A percentile compares a stretch with the other conserved stretches of the same genome.
Conservation (phyloP, 2,113 vertebrate genomes). For the Labeo rohita region DNA sequence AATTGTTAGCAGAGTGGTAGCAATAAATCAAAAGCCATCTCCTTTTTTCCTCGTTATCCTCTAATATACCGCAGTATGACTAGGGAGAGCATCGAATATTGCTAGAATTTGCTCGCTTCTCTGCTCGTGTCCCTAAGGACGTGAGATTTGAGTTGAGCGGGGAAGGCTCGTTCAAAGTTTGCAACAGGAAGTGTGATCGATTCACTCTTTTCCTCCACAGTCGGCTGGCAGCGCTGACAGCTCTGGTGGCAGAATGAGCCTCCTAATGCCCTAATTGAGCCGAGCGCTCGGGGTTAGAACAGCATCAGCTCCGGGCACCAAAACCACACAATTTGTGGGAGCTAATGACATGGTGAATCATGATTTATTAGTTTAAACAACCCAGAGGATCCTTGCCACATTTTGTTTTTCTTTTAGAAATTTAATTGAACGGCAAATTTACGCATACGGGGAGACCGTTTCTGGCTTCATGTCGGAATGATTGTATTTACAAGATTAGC, state of each 20-base stretch:
- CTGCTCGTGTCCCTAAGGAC: conserved; percentile 50
- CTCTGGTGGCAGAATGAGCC: conserved; percentile 60
- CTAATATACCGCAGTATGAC: conserved; percentile 63
- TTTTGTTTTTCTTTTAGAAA: conserved; percentile 57
- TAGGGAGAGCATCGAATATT: conserved; percentile 33
- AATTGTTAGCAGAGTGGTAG: conserved; percentile 72
- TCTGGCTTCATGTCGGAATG: conserved; percentile 7
- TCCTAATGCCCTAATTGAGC: conserved; percentile 67
- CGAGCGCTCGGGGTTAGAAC: conserved; percentile 51
- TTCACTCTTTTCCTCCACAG: conserved; percentile 64
- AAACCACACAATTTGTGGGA: conserved; percentile 67
- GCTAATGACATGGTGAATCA: conserved; percentile 66
- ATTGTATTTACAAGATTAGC: conserved; percentile 1
- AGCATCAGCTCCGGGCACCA: conserved; percentile 62
- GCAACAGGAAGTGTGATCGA: conserved; percentile 56
- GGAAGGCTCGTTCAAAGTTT: conserved; percentile 62
- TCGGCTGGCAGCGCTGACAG: conserved; percentile 58
- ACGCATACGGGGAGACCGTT: not conserved
- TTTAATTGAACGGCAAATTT: conserved; percentile 32
- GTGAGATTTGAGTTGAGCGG: conserved; percentile 58
- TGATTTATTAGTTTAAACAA: conserved; percentile 70
- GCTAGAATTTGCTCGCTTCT: conserved; percentile 40
- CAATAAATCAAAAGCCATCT: conserved; percentile 72
- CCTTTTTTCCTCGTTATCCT: conserved; percentile 67
- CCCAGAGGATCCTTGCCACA: conserved; percentile 49